These are phyloP conservation scores for Pelobates cultripes DNA, from an alignment of 2,797 vertebrate species.

Conservation along the genomic window DNA sequence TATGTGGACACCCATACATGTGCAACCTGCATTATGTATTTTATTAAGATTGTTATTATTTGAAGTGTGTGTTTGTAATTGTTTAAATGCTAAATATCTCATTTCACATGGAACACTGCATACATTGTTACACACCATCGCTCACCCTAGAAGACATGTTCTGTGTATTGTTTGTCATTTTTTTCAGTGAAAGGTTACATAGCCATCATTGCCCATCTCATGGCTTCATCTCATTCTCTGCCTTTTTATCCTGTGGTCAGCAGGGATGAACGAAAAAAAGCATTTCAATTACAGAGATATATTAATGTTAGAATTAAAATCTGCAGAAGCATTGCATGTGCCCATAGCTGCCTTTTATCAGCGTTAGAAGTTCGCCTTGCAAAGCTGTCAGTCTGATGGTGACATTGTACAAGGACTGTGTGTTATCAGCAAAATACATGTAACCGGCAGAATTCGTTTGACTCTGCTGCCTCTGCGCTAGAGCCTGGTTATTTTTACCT, in stretches of 20 bases:
- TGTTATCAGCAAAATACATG: slow-evolving; percentile 49
- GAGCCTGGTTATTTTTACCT: slow-evolving; percentile 61
- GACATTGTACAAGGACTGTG: slow-evolving; percentile 49
- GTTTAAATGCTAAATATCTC: too few relatives aligned
- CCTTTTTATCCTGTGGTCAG: neutral
- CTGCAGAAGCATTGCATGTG: slow-evolving; percentile 15
- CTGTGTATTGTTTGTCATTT: too few relatives aligned
- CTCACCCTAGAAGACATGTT: too few relatives aligned
- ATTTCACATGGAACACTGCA: too few relatives aligned
- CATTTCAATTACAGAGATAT: neutral
- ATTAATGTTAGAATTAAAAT: slow-evolving; percentile 13
- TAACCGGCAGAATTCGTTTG: slow-evolving; percentile 35
- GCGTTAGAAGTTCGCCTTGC: slow-evolving; percentile 12
- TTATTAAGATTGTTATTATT: too few relatives aligned
- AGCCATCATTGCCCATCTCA: neutral
- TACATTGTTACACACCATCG: too few relatives aligned
- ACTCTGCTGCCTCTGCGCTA: slow-evolving; percentile 45
- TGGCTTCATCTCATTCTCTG: neutral
- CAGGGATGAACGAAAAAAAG: neutral
- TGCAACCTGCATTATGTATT: too few relatives aligned
- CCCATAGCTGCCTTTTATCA: slow-evolving; percentile 23
- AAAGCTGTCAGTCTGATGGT: slow-evolving; percentile 26
- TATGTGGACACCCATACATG: too few relatives aligned
- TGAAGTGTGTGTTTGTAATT: too few relatives aligned
- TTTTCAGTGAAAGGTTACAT: neutral